Percentiles rank a stretch among this genome's conserved stretches.
Conservation (phyloP, 2,888 invertebrate species). For the Horisme vitalbata region DNA sequence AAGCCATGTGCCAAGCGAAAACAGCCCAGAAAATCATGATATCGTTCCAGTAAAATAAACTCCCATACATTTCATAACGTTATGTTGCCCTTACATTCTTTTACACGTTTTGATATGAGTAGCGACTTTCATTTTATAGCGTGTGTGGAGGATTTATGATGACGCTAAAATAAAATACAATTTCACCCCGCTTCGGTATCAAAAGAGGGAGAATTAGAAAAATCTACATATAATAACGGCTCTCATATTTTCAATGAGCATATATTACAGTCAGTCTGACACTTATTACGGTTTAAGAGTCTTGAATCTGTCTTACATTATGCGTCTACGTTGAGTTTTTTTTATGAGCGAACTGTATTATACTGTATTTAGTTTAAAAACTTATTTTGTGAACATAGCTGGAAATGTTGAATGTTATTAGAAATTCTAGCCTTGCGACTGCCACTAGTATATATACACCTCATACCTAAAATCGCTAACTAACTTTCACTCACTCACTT, state of each 20-base stretch:
- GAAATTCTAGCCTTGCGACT: too few species aligned
- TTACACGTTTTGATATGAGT: constrained; percentile 19
- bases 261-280: constrained; percentile 55
- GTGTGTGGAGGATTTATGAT: constrained; percentile 68
- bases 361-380: too few species aligned
- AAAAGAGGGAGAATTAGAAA: constrained; percentile 65
- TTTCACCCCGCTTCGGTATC: constrained; percentile 62
- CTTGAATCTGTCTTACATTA: constrained; percentile 34
- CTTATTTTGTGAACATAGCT: too few species aligned
- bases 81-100: constrained; percentile 13
- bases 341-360: too few species aligned
- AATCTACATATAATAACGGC: constrained; percentile 64
- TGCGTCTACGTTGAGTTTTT: not conserved
- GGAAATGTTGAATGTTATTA: too few species aligned
- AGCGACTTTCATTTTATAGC: constrained; percentile 63
- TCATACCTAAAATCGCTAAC: too few species aligned
- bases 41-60: constrained; percentile 12
- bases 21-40: constrained; percentile 3
- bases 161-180: constrained; percentile 76
- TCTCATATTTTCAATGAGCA: constrained; percentile 54
- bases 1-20: too few species aligned
- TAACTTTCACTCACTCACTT: too few species aligned
- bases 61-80: constrained; percentile 10
- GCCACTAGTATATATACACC: too few species aligned
- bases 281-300: constrained; percentile 56